phyloP scores from a whole-genome alignment of 1,140 invertebrate species.

The Littorina saxatilis region DNA sequence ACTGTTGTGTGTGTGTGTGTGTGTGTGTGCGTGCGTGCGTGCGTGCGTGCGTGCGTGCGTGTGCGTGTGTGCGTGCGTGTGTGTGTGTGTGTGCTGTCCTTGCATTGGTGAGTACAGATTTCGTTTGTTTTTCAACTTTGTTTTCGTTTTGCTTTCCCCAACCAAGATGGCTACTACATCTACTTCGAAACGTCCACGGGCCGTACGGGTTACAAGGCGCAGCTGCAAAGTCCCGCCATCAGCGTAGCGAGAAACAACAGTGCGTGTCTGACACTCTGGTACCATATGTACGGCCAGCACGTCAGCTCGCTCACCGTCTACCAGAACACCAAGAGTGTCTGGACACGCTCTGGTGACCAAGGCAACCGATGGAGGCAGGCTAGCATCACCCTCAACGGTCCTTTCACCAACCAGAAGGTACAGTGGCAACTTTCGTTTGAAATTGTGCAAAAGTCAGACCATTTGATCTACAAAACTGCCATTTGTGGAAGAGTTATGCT shows the following conservation, averaged over 20 bases:
- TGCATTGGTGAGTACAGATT: no score
- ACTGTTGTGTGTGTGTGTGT: no score
- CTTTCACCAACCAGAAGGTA: conserved; percentile 3
- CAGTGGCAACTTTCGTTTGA: not conserved
- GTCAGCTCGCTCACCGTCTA: conserved; percentile 72
- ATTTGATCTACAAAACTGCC: no score
- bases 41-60: no score
- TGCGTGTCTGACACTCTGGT: conserved; percentile 69
- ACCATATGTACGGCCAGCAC: conserved; percentile 72
- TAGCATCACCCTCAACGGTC: conserved; percentile 34
- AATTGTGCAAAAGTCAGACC: no score
- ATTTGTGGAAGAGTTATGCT: no score
- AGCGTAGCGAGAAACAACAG: conserved; percentile 36
- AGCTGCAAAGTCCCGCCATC: conserved; percentile 60
- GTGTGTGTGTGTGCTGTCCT: no score
- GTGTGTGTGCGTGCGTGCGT: no score
- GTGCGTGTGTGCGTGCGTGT: no score
- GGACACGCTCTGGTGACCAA: conserved; percentile 60
- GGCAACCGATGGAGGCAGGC: conserved; percentile 66
- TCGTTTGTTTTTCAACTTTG: no score
- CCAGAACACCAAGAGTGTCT: conserved; percentile 53
- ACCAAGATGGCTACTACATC: conserved; percentile 66
- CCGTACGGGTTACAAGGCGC: conserved; percentile 57
- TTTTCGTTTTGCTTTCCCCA: no score
- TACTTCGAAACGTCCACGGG: conserved; percentile 56